Conservation (phyloP, 2,113 vertebrate genomes). For the Chloebia gouldiae region DNA sequence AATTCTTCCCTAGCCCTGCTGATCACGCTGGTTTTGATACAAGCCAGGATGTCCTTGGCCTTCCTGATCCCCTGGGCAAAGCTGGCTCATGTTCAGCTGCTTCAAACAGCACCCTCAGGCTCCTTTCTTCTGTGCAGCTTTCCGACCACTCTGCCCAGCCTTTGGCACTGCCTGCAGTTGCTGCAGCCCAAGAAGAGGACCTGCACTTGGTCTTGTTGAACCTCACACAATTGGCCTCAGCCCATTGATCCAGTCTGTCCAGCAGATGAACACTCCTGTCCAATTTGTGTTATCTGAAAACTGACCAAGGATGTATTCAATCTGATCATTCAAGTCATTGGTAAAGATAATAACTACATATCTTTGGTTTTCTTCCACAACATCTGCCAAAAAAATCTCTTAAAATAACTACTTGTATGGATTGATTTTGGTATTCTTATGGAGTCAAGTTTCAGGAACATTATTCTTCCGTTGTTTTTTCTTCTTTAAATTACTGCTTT, state of each 20-base stretch:
- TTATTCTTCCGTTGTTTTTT: background rate
- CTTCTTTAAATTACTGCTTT: background rate
- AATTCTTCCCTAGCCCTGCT: background rate
- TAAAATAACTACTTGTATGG: background rate
- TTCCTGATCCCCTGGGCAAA: background rate
- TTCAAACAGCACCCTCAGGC: fast-evolving
- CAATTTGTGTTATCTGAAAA: background rate
- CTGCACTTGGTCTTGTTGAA: fast-evolving
- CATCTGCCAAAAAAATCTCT: background rate
- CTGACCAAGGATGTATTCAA: fast-evolving
- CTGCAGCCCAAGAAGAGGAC: background rate
- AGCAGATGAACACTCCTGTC: background rate
- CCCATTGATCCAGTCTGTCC: fast-evolving
- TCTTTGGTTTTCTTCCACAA: background rate
- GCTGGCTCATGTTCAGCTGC: fast-evolving
- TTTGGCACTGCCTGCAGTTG: fast-evolving
- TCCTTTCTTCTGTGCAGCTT: fast-evolving
- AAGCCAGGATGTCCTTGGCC: background rate
- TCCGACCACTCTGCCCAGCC: background rate
- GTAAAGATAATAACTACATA: background rate
- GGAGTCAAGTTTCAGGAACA: background rate
- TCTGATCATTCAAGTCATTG: background rate
- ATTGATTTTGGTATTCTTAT: background rate
- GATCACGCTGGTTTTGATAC: background rate
- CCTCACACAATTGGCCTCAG: fast-evolving